Evolutionary conservation across 2,113 vertebrate genomes (phyloP), one percentile per base, ranked within the genome.

Genomic region (Lontra canadensis): DNA sequence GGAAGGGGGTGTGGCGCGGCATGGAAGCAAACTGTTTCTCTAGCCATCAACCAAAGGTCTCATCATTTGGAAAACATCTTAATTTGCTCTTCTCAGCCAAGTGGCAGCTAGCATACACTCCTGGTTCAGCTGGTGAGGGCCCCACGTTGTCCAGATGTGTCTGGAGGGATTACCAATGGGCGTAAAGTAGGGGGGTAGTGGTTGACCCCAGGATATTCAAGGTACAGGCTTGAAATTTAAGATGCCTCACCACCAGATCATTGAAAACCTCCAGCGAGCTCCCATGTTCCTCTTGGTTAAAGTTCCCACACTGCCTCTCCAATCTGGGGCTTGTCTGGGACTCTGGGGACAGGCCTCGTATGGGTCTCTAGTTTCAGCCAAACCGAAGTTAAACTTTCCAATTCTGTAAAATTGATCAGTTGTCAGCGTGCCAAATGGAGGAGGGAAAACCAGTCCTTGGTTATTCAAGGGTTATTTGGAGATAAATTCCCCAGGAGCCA

Each of bases 31-130:
- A 84, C 12, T 12, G 55, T 69, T 88, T 95, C 25, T 26, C 82
- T 97, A 80, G 96, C 92, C 93, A 94, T 97, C 95, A 76, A 85
- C 98, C 91, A 94, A 61, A 95, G 97, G 85, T 94, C 92, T 96
- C 88, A 74, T 96, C 93, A 80, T 95, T 97, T 93, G 94, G 97
- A 85, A 97, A 98, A 85, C n/a, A 90, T 95, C 97, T 90, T 97
- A 57, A 87, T 97, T 97, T 97, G 95, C 55, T 97, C 20, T 89
- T 44, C 57, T 95, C 83, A 18, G 94, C 84, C 94, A 92, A 94
- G 94, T 0, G 0, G 90, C 94, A 88, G 26, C 17, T 18, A 4
- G 94, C 59, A 23, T n/a, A 42, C 63, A 31, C 11, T 39, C 36
- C 6, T 11, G 47, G 42, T 36, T 42, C 21, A 25, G 29, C 88